A percentile compares a stretch with the other conserved stretches of the same genome.
Evolutionary conservation across 2,888 invertebrate species (phyloP).

Genomic region (Gnatocerus cornutus): DNA sequence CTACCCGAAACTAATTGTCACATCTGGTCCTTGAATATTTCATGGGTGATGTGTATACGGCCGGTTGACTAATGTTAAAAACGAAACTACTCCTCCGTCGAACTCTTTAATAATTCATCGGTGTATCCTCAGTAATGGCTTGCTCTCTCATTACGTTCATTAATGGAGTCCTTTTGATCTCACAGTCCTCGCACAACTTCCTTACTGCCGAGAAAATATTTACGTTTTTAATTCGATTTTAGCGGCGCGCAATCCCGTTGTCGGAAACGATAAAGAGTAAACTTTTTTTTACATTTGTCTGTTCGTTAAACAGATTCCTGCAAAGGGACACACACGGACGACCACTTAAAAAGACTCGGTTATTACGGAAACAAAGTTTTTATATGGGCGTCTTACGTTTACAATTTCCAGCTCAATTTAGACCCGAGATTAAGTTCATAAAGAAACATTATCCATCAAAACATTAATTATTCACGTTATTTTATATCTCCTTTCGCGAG

Average conservation of each 20-base stretch:
- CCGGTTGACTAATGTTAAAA: conserved; percentile 34
- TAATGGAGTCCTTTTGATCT: conserved; percentile 45
- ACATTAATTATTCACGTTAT: conserved; percentile 59
- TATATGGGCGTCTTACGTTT: conserved; percentile 51
- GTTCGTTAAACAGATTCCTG: conserved; percentile 52
- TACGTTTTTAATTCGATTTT: conserved; percentile 43
- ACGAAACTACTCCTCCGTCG: conserved; percentile 40
- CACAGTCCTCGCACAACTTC: conserved; percentile 14
- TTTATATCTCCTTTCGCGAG: conserved; percentile 52
- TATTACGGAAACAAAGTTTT: conserved; percentile 58
- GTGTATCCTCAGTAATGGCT: conserved; percentile 24
- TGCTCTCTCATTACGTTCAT: conserved; percentile 36
- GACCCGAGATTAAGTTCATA: conserved; percentile 53
- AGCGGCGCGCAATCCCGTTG: conserved; percentile 17
- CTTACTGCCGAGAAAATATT: conserved; percentile 35
- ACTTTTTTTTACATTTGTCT: neutral
- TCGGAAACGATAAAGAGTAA: conserved; percentile 8
- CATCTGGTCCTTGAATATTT: conserved; percentile 35
- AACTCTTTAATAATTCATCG: conserved; percentile 47
- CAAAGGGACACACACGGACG: conserved; percentile 54
- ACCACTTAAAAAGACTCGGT: conserved; percentile 56
- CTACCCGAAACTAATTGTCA: conserved; percentile 38
- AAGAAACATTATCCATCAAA: conserved; percentile 59
- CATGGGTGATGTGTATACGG: conserved; percentile 34
- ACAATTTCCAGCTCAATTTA: conserved; percentile 52